Evolutionary conservation across 2,888 invertebrate species (phyloP).

Genomic region (Temnothorax ravouxi): DNA sequence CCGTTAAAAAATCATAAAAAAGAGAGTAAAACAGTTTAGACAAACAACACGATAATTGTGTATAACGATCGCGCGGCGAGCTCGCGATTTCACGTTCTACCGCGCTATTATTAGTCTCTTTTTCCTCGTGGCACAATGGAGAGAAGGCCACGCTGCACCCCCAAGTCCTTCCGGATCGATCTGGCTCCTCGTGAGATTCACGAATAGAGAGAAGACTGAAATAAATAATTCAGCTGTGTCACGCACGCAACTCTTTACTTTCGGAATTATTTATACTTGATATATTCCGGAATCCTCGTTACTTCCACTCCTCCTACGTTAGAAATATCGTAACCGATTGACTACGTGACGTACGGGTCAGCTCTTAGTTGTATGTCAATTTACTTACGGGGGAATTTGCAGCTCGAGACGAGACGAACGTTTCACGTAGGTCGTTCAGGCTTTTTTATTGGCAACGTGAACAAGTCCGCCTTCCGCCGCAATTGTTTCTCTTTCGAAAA

Average conservation of each 20-base stretch:
- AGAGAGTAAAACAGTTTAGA: background rate
- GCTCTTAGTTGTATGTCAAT: background rate
- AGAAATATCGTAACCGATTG: constrained; percentile 10
- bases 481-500: background rate
- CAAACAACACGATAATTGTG: background rate
- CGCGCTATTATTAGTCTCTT: constrained; percentile 10
- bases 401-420: background rate
- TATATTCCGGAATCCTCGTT: background rate
- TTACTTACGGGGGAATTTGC: background rate
- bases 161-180: constrained; percentile 19
- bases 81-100: background rate
- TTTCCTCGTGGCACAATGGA: constrained; percentile 5
- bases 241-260: background rate
- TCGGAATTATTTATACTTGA: constrained; percentile 1
- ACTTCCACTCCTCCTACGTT: background rate
- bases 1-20: constrained; percentile 14
- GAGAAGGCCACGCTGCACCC: background rate
- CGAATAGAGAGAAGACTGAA: constrained; percentile 26
- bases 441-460: background rate
- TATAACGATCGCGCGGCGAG: constrained; percentile 9
- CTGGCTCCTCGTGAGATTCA: constrained; percentile 30
- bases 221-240: constrained; percentile 28
- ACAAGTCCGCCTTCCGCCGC: background rate
- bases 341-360: constrained; percentile 6
- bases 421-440: background rate